Percentiles rank a stretch among this genome's conserved stretches.
Conservation (phyloP, 2,797 vertebrate genomes). For the Pseudomugil tenellus region DNA sequence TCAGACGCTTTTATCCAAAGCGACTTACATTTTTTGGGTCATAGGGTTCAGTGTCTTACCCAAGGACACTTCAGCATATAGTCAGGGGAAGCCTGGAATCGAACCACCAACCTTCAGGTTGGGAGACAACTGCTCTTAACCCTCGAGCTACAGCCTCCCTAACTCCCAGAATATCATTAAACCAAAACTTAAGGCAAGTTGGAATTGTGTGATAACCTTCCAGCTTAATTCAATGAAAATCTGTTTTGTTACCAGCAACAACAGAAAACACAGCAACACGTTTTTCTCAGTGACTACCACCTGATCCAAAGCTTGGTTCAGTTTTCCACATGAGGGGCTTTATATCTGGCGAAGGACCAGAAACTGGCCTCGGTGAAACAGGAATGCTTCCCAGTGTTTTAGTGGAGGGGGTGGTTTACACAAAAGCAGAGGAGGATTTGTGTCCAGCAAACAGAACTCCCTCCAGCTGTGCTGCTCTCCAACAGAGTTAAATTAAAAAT, state of each 20-base stretch:
- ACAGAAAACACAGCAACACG: slow-evolving; percentile 13
- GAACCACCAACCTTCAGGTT: too few species aligned
- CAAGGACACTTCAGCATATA: too few species aligned
- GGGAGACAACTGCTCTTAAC: too few species aligned
- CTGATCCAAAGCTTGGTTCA: slow-evolving; percentile 34
- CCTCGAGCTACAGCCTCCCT: too few species aligned
- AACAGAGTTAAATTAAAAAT: slow-evolving; percentile 65
- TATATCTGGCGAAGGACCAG: slow-evolving; percentile 33
- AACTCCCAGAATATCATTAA: too few species aligned
- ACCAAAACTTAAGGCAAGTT: too few species aligned
- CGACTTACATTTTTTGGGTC: too few species aligned
- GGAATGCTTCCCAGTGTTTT: slow-evolving; percentile 47
- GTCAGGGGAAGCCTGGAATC: too few species aligned
- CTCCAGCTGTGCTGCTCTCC: slow-evolving; percentile 66
- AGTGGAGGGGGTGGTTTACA: slow-evolving; percentile 35
- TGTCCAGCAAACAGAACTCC: slow-evolving; percentile 32
- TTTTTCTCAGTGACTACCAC: slow-evolving; percentile 36
- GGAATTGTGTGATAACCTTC: neutral
- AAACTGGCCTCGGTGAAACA: slow-evolving; percentile 32
- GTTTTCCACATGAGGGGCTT: slow-evolving; percentile 34
- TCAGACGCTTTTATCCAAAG: too few species aligned
- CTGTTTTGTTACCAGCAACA: neutral
- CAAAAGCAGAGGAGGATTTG: neutral
- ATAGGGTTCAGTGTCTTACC: too few species aligned
- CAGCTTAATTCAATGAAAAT: neutral